Evolutionary conservation across 1,140 invertebrate species (phyloP).

Genomic region (Leptonema lineaticorne): DNA sequence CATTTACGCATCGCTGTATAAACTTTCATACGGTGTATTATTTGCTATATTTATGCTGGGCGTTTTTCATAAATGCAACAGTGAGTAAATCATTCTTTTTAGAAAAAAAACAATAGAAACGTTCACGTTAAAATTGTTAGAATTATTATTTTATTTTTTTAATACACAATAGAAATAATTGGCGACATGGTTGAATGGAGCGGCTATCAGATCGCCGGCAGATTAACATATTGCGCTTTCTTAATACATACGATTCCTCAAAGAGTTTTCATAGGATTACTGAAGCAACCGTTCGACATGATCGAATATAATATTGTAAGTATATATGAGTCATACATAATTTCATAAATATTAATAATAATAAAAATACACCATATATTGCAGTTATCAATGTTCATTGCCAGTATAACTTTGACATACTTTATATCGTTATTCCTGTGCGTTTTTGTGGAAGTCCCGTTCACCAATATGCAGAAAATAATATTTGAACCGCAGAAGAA

Average conservation of each 20-base stretch:
- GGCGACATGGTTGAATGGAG: conserved; percentile 49
- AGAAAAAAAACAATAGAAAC: too few species aligned
- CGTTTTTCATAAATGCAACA: conserved; percentile 17
- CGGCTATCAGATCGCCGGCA: conserved; percentile 48
- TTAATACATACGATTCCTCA: conserved; percentile 49
- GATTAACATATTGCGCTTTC: conserved; percentile 50
- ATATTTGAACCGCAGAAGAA: conserved; percentile 5
- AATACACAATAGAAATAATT: conserved; percentile 43
- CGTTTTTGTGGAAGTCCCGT: conserved; percentile 35
- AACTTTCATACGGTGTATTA: conserved; percentile 45
- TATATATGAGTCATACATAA: not conserved
- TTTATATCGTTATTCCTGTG: conserved; percentile 12
- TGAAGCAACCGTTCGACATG: conserved; percentile 40
- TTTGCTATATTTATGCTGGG: conserved; percentile 44
- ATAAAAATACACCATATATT: not conserved
- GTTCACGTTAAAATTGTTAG: not conserved
- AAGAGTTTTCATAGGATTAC: conserved; percentile 42
- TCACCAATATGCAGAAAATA: conserved; percentile 29
- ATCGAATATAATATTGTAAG: conserved; percentile 47
- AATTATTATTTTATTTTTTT: not conserved
- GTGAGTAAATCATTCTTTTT: conserved; percentile 18
- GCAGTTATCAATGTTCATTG: conserved; percentile 14
- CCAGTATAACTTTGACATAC: conserved; percentile 25
- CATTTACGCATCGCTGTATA: conserved; percentile 47
- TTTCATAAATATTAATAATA: not conserved